Conservation (phyloP, 2,888 invertebrate species). For the Peribatodes rhomboidaria region DNA sequence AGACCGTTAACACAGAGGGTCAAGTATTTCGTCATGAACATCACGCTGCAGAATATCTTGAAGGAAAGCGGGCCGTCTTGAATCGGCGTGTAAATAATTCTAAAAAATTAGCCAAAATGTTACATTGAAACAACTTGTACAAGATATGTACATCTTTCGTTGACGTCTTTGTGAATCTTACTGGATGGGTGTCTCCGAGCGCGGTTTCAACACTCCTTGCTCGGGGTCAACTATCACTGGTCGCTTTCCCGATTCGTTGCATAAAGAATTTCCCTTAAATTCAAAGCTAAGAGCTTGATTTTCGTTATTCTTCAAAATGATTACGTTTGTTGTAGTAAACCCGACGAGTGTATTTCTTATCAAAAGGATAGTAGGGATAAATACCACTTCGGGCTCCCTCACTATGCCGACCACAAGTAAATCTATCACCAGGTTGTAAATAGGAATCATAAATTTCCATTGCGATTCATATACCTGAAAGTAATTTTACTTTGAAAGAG, state of each 20-base stretch:
- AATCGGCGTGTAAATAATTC: constrained; percentile 84
- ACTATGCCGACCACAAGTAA: constrained; percentile 89
- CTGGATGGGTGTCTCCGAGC: constrained; percentile 82
- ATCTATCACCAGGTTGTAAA: constrained; percentile 82
- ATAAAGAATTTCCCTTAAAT: constrained; percentile 84
- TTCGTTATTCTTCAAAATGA: constrained; percentile 86
- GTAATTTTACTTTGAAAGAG: not conserved
- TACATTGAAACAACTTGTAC: no score
- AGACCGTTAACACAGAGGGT: constrained; percentile 82
- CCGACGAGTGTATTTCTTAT: constrained; percentile 88
- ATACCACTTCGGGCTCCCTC: constrained; percentile 87
- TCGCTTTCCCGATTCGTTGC: constrained; percentile 83
- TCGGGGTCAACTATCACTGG: constrained; percentile 82
- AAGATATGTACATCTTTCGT: no score
- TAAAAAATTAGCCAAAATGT: constrained; percentile 53
- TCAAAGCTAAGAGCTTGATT: constrained; percentile 79
- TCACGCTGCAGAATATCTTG: constrained; percentile 84
- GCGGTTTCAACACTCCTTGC: constrained; percentile 78
- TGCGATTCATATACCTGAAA: constrained; percentile 87
- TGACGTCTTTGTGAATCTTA: constrained; percentile 62
- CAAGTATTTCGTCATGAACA: constrained; percentile 81
- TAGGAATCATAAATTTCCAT: constrained; percentile 88
- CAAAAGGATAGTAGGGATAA: constrained; percentile 86
- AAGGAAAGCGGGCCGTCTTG: constrained; percentile 85
- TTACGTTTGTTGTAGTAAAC: constrained; percentile 72